Percentiles rank a stretch among this genome's conserved stretches.
Conservation (phyloP, 2,113 vertebrate species). For the Barnardius zonarius region DNA sequence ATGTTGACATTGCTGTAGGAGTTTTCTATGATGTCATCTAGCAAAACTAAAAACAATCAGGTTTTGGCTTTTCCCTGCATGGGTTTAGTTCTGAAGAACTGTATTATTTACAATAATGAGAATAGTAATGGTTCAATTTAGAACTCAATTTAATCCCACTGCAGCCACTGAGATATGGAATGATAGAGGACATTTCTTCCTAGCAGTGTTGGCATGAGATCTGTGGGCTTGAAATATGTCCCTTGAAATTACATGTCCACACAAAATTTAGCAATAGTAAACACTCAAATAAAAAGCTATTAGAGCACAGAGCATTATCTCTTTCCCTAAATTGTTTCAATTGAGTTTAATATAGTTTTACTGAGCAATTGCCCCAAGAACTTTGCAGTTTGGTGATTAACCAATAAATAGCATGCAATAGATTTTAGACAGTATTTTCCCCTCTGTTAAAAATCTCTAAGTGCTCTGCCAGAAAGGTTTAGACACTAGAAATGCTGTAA, state of each 20-base stretch:
- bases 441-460: not conserved
- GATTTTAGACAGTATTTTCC: not conserved
- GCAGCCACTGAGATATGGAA: not conserved
- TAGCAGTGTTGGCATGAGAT: not conserved
- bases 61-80: not conserved
- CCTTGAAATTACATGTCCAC: not conserved
- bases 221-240: not conserved
- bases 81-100: not conserved
- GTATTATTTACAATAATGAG: not conserved
- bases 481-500: not conserved
- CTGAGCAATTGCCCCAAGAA: not conserved
- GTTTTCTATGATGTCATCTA: not conserved
- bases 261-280: not conserved
- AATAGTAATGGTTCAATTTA: not conserved
- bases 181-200: not conserved
- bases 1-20: not conserved
- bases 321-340: not conserved
- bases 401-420: not conserved
- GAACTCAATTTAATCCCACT: not conserved
- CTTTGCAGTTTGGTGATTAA: not conserved
- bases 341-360: slow-evolving; percentile 3
- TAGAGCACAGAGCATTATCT: not conserved
- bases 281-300: not conserved
- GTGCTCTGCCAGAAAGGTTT: not conserved
- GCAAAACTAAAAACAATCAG: not conserved